Evolutionary conservation across 2,888 invertebrate species (phyloP).

Genomic region (Meiosimyza platycephala): DNA sequence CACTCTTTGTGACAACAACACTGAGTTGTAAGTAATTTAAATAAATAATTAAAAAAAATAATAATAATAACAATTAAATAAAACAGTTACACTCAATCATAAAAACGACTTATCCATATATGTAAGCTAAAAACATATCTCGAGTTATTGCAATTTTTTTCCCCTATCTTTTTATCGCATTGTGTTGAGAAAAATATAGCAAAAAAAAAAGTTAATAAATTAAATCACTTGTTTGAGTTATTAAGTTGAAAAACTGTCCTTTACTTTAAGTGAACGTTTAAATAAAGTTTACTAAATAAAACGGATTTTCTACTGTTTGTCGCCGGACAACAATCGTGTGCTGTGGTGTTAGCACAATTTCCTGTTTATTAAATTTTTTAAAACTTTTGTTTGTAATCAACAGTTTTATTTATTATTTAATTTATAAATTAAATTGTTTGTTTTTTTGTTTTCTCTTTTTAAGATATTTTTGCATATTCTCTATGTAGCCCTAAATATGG

Average conservation of each 20-base stretch:
- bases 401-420: no score
- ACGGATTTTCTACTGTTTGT: background rate
- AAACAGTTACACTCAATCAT: slow-evolving; percentile 1
- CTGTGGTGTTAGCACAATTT: background rate
- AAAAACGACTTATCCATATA: no score
- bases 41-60: slow-evolving; percentile 9
- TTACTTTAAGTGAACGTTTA: background rate
- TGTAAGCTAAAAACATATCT: background rate
- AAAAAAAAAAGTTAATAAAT: background rate
- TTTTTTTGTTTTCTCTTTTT: background rate
- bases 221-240: slow-evolving; percentile 4
- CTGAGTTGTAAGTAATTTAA: slow-evolving; percentile 12
- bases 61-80: background rate
- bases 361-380: background rate
- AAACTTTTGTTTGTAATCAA: background rate
- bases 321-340: background rate
- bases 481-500: no score
- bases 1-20: background rate
- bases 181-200: background rate
- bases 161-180: background rate
- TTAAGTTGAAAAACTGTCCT: slow-evolving; percentile 23
- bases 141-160: background rate
- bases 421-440: background rate
- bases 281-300: background rate
- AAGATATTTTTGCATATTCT: no score